These are phyloP conservation scores for Oscheius sp. DNA, from an alignment of 2,888 invertebrate species.

Conservation along the genomic window DNA sequence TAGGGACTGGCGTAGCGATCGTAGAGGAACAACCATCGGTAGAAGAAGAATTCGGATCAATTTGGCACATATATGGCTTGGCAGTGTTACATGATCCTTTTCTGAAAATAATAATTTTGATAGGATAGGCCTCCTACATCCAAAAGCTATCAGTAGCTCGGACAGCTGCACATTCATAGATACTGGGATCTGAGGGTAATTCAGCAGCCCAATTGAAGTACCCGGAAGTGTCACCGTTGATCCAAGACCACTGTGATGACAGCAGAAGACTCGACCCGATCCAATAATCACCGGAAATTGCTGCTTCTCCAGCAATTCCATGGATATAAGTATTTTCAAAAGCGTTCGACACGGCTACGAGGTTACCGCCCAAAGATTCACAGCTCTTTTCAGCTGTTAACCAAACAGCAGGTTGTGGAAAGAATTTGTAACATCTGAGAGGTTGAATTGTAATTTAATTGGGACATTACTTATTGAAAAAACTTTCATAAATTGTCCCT, in stretches of 20 bases:
- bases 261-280: background rate
- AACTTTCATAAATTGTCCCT: background rate
- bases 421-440: background rate
- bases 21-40: background rate
- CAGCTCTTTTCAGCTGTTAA: background rate
- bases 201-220: background rate
- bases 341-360: background rate
- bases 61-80: background rate
- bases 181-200: background rate
- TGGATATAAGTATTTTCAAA: conserved; percentile 2
- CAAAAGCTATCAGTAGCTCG: background rate
- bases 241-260: background rate
- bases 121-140: background rate
- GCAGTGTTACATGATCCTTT: background rate
- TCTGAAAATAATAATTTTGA: background rate
- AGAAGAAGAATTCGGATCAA: background rate
- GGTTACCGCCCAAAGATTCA: background rate
- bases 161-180: background rate
- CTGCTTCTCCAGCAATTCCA: background rate
- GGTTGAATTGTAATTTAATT: background rate
- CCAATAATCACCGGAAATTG: background rate
- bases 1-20: background rate
- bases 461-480: background rate
- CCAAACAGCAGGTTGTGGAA: background rate
- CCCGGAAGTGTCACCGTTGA: background rate